Evolutionary conservation across 1,140 invertebrate species (phyloP).

Genomic region (Penaeus japonicus): DNA sequence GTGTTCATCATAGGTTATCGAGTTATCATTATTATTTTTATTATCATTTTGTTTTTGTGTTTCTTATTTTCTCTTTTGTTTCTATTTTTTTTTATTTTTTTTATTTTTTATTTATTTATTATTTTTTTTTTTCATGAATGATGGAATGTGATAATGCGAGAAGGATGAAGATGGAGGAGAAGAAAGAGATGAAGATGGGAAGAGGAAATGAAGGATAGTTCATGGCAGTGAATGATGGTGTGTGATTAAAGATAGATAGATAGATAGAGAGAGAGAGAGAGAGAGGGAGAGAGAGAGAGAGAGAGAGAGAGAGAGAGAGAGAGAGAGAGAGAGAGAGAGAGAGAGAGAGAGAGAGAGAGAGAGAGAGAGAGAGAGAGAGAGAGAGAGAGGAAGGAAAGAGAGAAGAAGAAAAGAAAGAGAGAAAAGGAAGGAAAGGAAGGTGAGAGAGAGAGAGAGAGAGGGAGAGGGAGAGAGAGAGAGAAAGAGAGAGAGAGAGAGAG

Average conservation of each 20-base stretch:
- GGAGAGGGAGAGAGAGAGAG: background rate
- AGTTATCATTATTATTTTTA: too few relatives aligned
- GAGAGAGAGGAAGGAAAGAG: background rate
- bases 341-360: conserved; percentile 9
- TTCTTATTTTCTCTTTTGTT: too few relatives aligned
- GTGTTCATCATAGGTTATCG: too few relatives aligned
- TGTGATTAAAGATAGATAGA: background rate
- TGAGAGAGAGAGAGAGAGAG: background rate
- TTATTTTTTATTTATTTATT: too few relatives aligned
- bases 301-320: background rate
- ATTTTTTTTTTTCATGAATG: too few relatives aligned
- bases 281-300: background rate
- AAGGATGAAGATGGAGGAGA: too few relatives aligned
- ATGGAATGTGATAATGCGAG: too few relatives aligned
- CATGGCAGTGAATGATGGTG: too few relatives aligned
- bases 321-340: conserved; percentile 11
- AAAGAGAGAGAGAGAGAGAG: background rate
- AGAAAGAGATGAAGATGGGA: background rate
- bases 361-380: conserved; percentile 15
- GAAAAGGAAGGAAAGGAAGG: background rate
- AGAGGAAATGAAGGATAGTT: background rate
- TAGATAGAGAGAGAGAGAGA: background rate
- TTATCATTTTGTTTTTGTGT: too few relatives aligned
- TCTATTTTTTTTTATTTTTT: too few relatives aligned
- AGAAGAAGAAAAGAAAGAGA: background rate